Percentiles rank a stretch among this genome's conserved stretches.
Conservation (phyloP, 2,888 invertebrate species). For the Conchocele bisecta region DNA sequence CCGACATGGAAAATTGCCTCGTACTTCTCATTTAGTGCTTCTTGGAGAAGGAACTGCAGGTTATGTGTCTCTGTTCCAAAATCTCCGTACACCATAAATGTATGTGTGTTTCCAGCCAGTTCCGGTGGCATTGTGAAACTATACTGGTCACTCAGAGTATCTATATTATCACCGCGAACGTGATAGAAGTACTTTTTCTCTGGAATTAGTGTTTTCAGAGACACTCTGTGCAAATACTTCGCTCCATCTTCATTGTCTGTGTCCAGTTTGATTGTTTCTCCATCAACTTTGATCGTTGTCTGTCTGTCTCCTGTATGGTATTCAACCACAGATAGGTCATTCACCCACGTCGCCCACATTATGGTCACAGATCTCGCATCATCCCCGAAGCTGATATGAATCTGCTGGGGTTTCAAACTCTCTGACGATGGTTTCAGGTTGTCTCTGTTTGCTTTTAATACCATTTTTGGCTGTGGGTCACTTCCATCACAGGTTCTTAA, state of each 20-base stretch:
- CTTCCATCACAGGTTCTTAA: too few species aligned
- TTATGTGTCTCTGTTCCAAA: conserved; percentile 70
- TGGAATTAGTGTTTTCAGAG: conserved; percentile 59
- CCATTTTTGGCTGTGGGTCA: too few species aligned
- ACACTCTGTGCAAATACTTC: conserved; percentile 69
- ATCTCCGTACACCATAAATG: conserved; percentile 79
- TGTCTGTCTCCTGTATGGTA: conserved; percentile 59
- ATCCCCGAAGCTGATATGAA: conserved; percentile 72
- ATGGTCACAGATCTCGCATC: conserved; percentile 63
- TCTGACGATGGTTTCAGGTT: too few species aligned
- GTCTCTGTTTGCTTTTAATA: too few species aligned
- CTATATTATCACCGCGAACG: conserved; percentile 53
- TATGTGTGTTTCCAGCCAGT: conserved; percentile 66
- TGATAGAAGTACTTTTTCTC: conserved; percentile 69
- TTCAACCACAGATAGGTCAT: conserved; percentile 63
- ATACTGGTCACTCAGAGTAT: conserved; percentile 69
- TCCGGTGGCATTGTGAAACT: conserved; percentile 74
- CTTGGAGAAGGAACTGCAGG: conserved; percentile 69
- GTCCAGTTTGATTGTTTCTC: conserved; percentile 58
- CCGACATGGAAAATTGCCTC: conserved; percentile 77
- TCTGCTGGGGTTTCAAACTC: conserved; percentile 65
- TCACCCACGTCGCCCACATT: conserved; percentile 68
- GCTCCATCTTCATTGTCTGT: conserved; percentile 64
- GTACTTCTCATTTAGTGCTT: conserved; percentile 67
- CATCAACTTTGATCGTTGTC: conserved; percentile 42